Percentiles rank a stretch among this genome's conserved stretches.
phyloP scores from a whole-genome alignment of 2,113 vertebrate genomes.

The Limnothrissa miodon region DNA sequence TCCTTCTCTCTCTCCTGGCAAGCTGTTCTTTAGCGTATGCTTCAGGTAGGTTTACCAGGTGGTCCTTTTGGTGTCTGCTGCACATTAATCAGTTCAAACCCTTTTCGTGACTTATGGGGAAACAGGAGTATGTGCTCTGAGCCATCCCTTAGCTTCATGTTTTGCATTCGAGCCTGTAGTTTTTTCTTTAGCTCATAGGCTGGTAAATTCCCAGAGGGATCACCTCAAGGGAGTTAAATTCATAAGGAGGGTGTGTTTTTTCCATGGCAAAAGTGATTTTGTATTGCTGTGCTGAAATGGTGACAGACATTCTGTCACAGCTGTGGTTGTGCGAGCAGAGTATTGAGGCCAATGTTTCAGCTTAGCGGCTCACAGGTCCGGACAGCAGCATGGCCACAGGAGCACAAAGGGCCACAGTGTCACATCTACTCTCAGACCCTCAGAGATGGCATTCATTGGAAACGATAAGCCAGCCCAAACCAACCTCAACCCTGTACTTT shows the following conservation, averaged over 20 bases:
- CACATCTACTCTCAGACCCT: not conserved
- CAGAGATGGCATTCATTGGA: not conserved
- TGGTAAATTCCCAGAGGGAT: not conserved
- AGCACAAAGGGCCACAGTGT: not conserved
- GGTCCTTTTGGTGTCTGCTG: not conserved
- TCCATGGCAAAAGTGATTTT: not conserved
- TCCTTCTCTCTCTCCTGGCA: not conserved
- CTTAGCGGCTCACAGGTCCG: not conserved
- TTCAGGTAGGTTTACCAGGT: not conserved
- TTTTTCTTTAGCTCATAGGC: not conserved
- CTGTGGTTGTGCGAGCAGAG: not conserved
- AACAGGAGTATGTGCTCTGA: not conserved
- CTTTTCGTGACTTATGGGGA: not conserved
- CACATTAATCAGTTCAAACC: not conserved
- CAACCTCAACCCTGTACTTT: not conserved
- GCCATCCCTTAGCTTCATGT: not conserved
- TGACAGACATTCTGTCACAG: not conserved
- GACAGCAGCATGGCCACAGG: not conserved
- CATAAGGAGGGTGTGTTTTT: not conserved
- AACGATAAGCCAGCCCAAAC: not conserved
- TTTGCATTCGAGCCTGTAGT: not conserved
- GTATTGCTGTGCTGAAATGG: not conserved
- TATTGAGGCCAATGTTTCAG: conserved; percentile 5
- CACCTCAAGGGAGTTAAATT: not conserved
- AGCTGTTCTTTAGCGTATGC: not conserved